phyloP scores from a whole-genome alignment of 2,888 invertebrate genomes.

The Drosophila mercatorum region DNA sequence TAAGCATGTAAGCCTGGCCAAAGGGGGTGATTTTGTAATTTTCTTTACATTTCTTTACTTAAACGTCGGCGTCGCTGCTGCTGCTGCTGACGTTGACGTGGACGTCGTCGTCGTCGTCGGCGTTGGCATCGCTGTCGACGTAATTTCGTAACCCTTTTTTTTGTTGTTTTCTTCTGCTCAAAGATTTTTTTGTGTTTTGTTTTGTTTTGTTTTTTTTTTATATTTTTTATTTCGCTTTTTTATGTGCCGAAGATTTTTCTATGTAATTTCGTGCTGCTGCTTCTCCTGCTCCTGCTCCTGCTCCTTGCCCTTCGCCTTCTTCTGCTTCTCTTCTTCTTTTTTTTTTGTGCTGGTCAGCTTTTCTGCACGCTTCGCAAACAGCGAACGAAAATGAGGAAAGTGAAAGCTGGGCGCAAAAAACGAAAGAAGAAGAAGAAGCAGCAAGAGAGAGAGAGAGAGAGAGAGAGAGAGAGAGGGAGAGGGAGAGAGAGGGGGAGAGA shows the following conservation, averaged over 20 bases:
- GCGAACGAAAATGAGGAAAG: neutral
- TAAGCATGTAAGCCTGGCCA: slow-evolving; percentile 79
- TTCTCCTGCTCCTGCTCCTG: neutral
- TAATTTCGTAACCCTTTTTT: slow-evolving; percentile 66
- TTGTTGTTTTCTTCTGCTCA: slow-evolving; percentile 60
- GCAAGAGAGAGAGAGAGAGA: too few species aligned
- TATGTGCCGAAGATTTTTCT: slow-evolving; percentile 69
- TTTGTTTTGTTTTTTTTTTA: slow-evolving; percentile 17
- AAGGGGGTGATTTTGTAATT: slow-evolving; percentile 80
- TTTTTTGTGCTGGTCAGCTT: slow-evolving; percentile 79
- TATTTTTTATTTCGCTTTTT: slow-evolving; percentile 48
- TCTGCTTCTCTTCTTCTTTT: slow-evolving; percentile 46
- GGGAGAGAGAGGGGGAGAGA: too few species aligned
- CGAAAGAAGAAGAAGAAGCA: neutral
- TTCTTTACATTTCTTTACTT: slow-evolving; percentile 78
- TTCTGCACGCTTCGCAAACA: slow-evolving; percentile 75
- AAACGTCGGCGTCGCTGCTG: slow-evolving; percentile 21
- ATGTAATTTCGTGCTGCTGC: slow-evolving; percentile 67
- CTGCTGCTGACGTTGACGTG: neutral
- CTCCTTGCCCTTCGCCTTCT: slow-evolving; percentile 2
- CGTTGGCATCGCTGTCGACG: slow-evolving; percentile 43
- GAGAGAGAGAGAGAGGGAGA: too few species aligned
- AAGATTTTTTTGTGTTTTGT: slow-evolving; percentile 12
- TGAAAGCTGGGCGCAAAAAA: slow-evolving; percentile 23
- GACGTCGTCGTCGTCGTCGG: slow-evolving; percentile 15